phyloP scores from a whole-genome alignment of 2,888 invertebrate species.

The Drosophila mercatorum region DNA sequence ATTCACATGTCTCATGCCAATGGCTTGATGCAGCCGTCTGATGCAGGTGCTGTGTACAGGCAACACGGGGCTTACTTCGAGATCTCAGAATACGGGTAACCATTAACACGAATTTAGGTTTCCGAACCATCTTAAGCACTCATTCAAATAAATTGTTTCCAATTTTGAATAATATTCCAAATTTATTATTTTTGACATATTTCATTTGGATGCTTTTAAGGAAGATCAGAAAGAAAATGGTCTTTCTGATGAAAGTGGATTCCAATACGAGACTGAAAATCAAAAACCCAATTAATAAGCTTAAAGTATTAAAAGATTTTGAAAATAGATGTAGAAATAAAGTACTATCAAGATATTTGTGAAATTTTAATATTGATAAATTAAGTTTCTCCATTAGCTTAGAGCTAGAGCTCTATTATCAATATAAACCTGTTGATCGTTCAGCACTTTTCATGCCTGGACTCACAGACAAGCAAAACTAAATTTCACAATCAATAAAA shows the following conservation, averaged over 20 bases:
- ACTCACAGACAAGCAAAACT: neutral
- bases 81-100: neutral
- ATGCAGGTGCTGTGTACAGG: neutral
- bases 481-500: neutral
- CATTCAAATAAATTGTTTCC: neutral
- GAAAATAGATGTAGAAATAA: neutral
- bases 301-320: neutral
- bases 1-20: conserved; percentile 18
- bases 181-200: neutral
- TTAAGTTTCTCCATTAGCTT: neutral
- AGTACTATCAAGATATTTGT: neutral
- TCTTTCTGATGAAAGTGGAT: no score
- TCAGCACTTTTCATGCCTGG: neutral
- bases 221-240: neutral
- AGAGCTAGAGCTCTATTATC: neutral
- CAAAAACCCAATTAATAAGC: neutral
- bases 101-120: neutral
- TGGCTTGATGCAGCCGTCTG: neutral
- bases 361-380: no score
- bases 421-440: neutral
- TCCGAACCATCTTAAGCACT: conserved; percentile 17
- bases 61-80: neutral
- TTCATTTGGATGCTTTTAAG: neutral
- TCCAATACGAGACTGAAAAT: neutral
- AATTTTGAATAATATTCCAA: conserved; percentile 31